Evolutionary conservation across 1,140 invertebrate species (phyloP), one percentile per base, ranked within the genome.

Genomic region (Papilio polyxenes): DNA sequence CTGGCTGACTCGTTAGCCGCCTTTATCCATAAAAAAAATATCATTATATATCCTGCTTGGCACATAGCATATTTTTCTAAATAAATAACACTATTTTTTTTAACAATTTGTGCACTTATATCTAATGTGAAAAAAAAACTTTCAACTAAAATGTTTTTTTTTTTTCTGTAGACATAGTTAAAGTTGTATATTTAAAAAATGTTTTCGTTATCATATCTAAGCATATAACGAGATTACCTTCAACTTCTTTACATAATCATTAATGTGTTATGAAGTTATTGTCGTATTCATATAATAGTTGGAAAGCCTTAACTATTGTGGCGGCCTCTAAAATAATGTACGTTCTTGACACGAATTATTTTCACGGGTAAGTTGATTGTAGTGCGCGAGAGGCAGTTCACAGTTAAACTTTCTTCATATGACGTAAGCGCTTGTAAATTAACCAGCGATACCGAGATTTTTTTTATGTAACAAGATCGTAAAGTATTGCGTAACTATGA

Each of bases 301-400:
- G 23, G 65, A 72, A 72, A 72, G 65, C 65, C 65, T 40, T 72
- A 72, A 31, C 31, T 72, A 72, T 69, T 40, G 65, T 72, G 3
- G 37, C 11, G 65, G 31, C 31, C 62, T 37, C 65, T 72, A 37
- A 72, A 72, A 72, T 72, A 72, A 72, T 72, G 40, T 40, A 37
- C n/a, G 65, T 72, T 37, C 65, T 72, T 72, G 65, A 72, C 65
- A 72, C 65, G 31, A 72, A 37, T 72, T 72, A 37, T 69, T 69
- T 13, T 72, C 65, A 40, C 65, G 65, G 23, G 65, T 17, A 72
- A 72, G 65, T 37, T 15, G 65, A 72, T 37, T 37, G 65, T 31
- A 37, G 13, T 31, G 5, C 23, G 65, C 31, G 62, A 65, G 65
- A 72, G 65, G 31, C 65, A 31, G 31, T 72, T 40, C 20, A 31